phyloP scores from a whole-genome alignment of 1,140 invertebrate species.

The Octopus sinensis region DNA sequence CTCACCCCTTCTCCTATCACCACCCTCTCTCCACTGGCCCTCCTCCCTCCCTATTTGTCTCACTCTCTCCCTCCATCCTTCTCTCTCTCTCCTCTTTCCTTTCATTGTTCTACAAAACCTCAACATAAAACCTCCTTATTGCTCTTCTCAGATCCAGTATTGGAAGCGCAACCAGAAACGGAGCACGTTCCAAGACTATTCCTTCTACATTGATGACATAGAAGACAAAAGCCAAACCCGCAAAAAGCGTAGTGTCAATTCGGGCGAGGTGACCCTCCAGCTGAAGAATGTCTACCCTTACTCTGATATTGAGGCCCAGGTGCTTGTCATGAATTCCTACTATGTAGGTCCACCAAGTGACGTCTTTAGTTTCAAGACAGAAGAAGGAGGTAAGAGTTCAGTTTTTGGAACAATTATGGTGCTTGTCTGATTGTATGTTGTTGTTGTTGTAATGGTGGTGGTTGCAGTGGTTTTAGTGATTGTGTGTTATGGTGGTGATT shows the following conservation, averaged over 20 bases:
- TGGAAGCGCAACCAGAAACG: conserved; percentile 30
- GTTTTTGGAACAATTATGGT: conserved; percentile 4
- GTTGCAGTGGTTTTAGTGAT: neutral
- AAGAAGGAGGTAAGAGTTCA: conserved; percentile 33
- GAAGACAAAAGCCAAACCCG: neutral
- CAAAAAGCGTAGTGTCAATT: conserved; percentile 12
- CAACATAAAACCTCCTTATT: neutral
- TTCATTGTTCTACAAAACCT: neutral
- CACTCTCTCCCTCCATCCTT: neutral
- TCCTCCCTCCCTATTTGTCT: conserved; percentile 39
- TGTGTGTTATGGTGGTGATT: neutral
- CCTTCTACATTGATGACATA: neutral
- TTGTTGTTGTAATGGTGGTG: too few species aligned
- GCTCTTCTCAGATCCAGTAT: conserved; percentile 31
- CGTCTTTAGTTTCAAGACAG: conserved; percentile 29
- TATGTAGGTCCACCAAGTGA: conserved; percentile 39
- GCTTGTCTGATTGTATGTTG: neutral
- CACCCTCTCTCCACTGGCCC: neutral
- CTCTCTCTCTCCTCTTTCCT: neutral
- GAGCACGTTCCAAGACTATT: conserved; percentile 31
- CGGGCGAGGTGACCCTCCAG: conserved; percentile 22
- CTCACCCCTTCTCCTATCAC: neutral
- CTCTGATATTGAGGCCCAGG: conserved; percentile 36
- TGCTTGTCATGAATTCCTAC: conserved; percentile 40
- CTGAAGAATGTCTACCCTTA: conserved; percentile 34